Conservation (phyloP, 1,140 invertebrate species). For the Caerostris darwini region DNA sequence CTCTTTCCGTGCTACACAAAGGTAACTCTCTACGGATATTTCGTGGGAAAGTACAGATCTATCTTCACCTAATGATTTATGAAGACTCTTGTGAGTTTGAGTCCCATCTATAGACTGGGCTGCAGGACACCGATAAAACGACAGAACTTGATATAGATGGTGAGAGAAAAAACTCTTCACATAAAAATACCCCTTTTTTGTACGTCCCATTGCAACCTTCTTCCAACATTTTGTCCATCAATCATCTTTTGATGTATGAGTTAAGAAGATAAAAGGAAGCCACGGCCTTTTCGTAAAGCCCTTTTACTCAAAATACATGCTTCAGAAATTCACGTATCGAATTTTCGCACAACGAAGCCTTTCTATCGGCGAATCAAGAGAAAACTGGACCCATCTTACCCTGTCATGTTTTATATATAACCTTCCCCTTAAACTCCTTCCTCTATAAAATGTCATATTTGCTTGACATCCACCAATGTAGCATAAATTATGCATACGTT, state of each 20-base stretch:
- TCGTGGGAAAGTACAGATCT: slow-evolving; percentile 58
- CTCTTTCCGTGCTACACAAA: background rate
- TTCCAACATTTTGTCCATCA: slow-evolving; percentile 72
- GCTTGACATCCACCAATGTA: slow-evolving; percentile 58
- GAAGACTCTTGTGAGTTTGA: slow-evolving; percentile 71
- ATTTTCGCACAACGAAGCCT: slow-evolving; percentile 64
- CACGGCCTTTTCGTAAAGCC: slow-evolving; percentile 53
- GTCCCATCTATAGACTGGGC: slow-evolving; percentile 36
- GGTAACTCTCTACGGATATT: slow-evolving; percentile 16
- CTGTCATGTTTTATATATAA: slow-evolving; percentile 77
- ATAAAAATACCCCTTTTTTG: slow-evolving; percentile 72
- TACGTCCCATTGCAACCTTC: slow-evolving; percentile 74
- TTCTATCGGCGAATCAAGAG: slow-evolving; percentile 65
- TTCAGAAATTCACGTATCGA: slow-evolving; percentile 74
- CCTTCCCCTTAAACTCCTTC: slow-evolving; percentile 39
- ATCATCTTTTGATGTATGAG: slow-evolving; percentile 77
- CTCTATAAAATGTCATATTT: slow-evolving; percentile 76
- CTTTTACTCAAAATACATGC: slow-evolving; percentile 72
- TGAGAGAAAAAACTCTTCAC: slow-evolving; percentile 62
- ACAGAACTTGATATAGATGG: slow-evolving; percentile 71
- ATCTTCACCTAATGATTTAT: slow-evolving; percentile 75
- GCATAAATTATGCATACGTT: slow-evolving; percentile 64
- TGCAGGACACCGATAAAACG: slow-evolving; percentile 76
- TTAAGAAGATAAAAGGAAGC: slow-evolving; percentile 76
- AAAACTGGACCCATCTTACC: slow-evolving; percentile 59